phyloP scores from a whole-genome alignment of 92 coral and sea anemone genomes.

The Porites evermanni region DNA sequence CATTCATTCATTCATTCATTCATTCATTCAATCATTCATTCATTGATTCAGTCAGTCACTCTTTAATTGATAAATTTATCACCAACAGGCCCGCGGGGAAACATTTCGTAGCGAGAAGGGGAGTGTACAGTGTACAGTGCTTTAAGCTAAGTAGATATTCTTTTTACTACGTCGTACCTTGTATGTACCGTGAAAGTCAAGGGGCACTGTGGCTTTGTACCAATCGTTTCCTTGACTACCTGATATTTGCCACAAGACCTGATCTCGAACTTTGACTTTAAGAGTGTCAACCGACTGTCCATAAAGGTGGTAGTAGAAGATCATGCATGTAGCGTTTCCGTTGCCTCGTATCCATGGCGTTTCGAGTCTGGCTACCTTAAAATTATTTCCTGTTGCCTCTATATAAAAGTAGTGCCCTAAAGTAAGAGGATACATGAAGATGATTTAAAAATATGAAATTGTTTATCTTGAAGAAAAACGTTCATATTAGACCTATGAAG shows the following conservation, averaged over 20 bases:
- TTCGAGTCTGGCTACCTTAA: slow-evolving; percentile 66
- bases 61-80: too few relatives aligned
- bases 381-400: slow-evolving; percentile 56
- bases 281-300: slow-evolving; percentile 66
- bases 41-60: too few relatives aligned
- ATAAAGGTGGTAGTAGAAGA: slow-evolving; percentile 82
- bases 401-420: slow-evolving; percentile 73
- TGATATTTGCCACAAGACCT: slow-evolving; percentile 61
- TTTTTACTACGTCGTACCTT: slow-evolving; percentile 42
- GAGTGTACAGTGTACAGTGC: too few relatives aligned
- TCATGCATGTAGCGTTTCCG: slow-evolving; percentile 66
- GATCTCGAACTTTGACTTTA: slow-evolving; percentile 61
- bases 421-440: not conserved
- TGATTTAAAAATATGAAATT: too few relatives aligned
- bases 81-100: too few relatives aligned
- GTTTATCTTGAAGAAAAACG: too few relatives aligned
- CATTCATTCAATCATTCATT: too few relatives aligned
- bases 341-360: slow-evolving; percentile 63
- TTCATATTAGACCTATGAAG: too few relatives aligned
- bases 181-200: slow-evolving; percentile 54
- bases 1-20: too few relatives aligned
- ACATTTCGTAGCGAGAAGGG: too few relatives aligned
- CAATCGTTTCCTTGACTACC: slow-evolving; percentile 82
- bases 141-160: too few relatives aligned
- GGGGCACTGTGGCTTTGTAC: slow-evolving; percentile 84